phyloP scores from a whole-genome alignment of 2,797 vertebrate species.

The Taeniopygia guttata region DNA sequence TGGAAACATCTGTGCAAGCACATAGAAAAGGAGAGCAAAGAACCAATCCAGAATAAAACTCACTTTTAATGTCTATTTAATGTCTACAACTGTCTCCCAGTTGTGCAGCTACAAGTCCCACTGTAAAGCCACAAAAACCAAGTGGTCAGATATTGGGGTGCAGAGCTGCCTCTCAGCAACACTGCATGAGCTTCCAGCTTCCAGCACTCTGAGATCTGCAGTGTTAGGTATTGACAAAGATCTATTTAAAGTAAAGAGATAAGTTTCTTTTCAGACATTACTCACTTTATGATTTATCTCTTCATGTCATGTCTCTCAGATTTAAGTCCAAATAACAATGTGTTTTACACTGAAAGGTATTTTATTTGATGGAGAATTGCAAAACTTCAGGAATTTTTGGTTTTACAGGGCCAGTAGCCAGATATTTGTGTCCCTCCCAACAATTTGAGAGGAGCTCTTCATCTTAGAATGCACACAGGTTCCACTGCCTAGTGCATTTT shows the following conservation, averaged over 20 bases:
- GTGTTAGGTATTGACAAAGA: background rate
- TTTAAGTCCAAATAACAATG: background rate
- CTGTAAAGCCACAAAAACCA: background rate
- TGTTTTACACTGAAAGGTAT: background rate
- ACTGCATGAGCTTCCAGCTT: background rate
- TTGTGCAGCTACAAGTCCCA: background rate
- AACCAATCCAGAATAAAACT: background rate
- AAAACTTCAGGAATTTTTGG: background rate
- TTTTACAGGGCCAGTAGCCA: background rate
- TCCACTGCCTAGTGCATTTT: background rate
- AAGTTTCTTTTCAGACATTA: background rate
- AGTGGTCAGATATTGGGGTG: background rate
- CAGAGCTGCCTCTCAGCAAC: background rate
- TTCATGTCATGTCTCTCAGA: background rate
- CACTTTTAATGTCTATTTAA: background rate
- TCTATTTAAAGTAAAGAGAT: background rate
- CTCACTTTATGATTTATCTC: background rate
- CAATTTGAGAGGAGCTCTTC: background rate
- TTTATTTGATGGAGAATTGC: background rate
- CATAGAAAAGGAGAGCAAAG: background rate
- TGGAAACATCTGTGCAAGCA: fast-evolving
- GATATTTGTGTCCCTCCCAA: background rate
- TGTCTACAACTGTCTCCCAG: too few relatives aligned
- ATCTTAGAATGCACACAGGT: fast-evolving
- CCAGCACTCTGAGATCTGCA: background rate